These are phyloP conservation scores for Huso huso DNA, from an alignment of 2,797 vertebrate genomes.

Conservation along the genomic window DNA sequence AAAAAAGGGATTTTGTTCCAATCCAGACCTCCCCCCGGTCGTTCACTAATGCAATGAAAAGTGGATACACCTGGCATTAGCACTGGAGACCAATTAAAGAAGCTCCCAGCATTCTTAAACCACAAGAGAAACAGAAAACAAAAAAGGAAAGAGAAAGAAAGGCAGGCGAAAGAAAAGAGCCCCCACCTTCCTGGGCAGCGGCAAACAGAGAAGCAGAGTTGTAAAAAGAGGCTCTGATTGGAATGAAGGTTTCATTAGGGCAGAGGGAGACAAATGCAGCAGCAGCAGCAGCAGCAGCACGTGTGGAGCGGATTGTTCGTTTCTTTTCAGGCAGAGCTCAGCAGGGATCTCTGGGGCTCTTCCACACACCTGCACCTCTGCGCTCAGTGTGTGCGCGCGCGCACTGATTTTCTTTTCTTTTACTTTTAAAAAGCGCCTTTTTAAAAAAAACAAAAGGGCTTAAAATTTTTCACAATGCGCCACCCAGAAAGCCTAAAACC, in stretches of 20 bases:
- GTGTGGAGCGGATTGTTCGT: no score
- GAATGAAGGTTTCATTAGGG: background rate
- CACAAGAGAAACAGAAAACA: slow-evolving; percentile 29
- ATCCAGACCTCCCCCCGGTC: slow-evolving; percentile 37
- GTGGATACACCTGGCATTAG: slow-evolving; percentile 68
- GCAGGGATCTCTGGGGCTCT: no score
- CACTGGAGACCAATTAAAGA: slow-evolving; percentile 57
- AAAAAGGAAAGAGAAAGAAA: slow-evolving; percentile 13
- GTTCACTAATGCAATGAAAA: slow-evolving; percentile 54
- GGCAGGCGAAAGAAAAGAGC: background rate
- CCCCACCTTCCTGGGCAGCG: slow-evolving; percentile 3
- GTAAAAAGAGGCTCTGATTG: background rate
- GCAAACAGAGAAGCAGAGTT: background rate
- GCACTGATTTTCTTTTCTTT: no score
- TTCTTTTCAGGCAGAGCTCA: no score
- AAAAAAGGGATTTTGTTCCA: slow-evolving; percentile 4
- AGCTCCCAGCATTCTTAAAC: slow-evolving; percentile 50
- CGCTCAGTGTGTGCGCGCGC: no score
- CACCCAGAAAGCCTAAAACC: no score
- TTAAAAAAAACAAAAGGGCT: no score
- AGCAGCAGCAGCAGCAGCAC: no score
- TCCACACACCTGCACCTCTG: no score
- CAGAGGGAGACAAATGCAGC: background rate
- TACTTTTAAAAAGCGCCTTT: no score
- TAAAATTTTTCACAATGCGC: no score